Percentiles rank a stretch among this genome's conserved stretches.
Conservation (phyloP, 2,113 vertebrate species). For the Paramisgurnus dabryanus region DNA sequence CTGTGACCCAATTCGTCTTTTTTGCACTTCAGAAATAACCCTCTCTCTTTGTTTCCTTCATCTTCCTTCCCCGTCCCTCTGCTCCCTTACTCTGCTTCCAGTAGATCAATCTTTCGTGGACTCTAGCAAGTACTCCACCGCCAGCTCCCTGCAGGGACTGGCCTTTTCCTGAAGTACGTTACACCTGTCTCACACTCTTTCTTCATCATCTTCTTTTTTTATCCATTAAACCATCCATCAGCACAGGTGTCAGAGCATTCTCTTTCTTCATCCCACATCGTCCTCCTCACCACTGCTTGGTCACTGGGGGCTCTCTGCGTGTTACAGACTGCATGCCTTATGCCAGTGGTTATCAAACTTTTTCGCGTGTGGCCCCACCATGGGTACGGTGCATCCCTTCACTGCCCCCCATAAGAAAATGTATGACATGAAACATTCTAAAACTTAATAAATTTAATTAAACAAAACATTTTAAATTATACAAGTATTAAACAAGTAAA, state of each 20-base stretch:
- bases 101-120: slow-evolving; percentile 95
- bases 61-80: slow-evolving; percentile 42
- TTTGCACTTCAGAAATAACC: slow-evolving; percentile 61
- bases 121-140: slow-evolving; percentile 92
- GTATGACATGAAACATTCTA: too few relatives aligned
- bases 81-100: slow-evolving; percentile 65
- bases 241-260: slow-evolving; percentile 75
- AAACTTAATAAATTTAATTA: too few relatives aligned
- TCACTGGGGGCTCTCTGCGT: slow-evolving; percentile 24
- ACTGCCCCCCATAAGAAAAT: too few relatives aligned
- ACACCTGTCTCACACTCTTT: slow-evolving; percentile 57
- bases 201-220: slow-evolving; percentile 65
- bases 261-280: slow-evolving; percentile 4
- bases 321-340: slow-evolving; percentile 59
- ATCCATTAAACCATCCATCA: slow-evolving; percentile 80
- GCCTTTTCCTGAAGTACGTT: slow-evolving; percentile 96
- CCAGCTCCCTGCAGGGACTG: slow-evolving; percentile 92
- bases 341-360: too few relatives aligned
- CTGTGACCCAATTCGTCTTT: slow-evolving; percentile 46
- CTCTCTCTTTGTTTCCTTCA: slow-evolving; percentile 52
- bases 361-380: too few relatives aligned
- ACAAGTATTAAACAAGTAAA: too few relatives aligned
- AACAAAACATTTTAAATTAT: too few relatives aligned
- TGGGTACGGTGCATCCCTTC: too few relatives aligned
- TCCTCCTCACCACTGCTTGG: slow-evolving; percentile 14